Percentiles rank a stretch among this genome's conserved stretches.
These are phyloP conservation scores for Melospiza georgiana DNA, from an alignment of 2,113 vertebrate species.

Conservation along the genomic window DNA sequence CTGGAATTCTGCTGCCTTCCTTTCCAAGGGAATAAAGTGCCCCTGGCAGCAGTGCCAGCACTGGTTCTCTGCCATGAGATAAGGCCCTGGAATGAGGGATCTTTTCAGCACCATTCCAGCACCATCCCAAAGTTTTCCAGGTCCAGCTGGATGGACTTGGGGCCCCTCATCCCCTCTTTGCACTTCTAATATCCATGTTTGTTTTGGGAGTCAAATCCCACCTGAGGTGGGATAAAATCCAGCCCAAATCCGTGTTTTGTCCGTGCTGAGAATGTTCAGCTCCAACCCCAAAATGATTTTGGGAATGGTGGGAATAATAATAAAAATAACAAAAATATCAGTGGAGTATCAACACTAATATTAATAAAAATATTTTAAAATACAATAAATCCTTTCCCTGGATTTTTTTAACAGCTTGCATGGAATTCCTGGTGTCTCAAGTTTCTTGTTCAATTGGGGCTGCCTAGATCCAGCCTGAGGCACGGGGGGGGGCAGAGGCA, in stretches of 20 bases:
- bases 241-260: background rate
- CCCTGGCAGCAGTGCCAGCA: background rate
- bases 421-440: no score
- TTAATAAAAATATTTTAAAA: background rate
- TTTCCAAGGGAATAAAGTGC: constrained; percentile 11
- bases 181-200: background rate
- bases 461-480: no score
- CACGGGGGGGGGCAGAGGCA: background rate
- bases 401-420: background rate
- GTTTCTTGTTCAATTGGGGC: no score
- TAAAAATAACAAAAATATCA: background rate
- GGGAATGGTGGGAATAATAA: background rate
- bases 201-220: background rate
- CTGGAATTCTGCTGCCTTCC: background rate
- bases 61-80: background rate
- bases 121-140: background rate
- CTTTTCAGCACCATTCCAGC: background rate
- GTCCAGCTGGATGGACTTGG: background rate
- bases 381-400: fast-evolving
- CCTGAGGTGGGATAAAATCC: background rate
- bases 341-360: fast-evolving
- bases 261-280: fast-evolving
- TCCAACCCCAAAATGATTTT: background rate
- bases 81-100: background rate
- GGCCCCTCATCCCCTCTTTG: background rate